These are phyloP conservation scores for Laothoe populi DNA, from an alignment of 2,888 invertebrate genomes.

Conservation along the genomic window DNA sequence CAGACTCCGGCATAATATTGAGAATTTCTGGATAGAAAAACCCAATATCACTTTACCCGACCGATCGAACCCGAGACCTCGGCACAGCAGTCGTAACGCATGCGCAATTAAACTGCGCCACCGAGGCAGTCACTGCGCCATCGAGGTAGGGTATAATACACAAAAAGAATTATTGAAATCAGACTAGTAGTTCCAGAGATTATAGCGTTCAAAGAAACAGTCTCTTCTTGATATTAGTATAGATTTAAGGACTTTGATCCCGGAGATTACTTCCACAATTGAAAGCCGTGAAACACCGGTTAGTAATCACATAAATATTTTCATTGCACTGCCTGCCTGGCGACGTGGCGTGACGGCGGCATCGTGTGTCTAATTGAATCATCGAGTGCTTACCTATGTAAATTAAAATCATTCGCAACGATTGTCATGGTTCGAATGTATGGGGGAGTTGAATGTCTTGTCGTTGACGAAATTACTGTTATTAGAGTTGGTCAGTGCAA, in stretches of 20 bases:
- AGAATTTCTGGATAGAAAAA: too few species aligned
- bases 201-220: too few species aligned
- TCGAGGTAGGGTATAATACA: too few species aligned
- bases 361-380: slow-evolving; percentile 62
- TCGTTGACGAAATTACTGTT: neutral
- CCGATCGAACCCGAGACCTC: too few species aligned
- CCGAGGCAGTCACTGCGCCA: too few species aligned
- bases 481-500: neutral
- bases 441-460: slow-evolving; percentile 8
- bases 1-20: too few species aligned
- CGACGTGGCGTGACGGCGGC: slow-evolving; percentile 41
- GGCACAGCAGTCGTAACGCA: too few species aligned
- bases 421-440: slow-evolving; percentile 23
- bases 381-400: slow-evolving; percentile 62
- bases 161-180: too few species aligned
- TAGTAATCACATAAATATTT: slow-evolving; percentile 11
- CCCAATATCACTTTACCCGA: too few species aligned
- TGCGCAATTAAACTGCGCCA: too few species aligned
- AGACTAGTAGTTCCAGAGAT: too few species aligned
- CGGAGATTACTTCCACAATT: slow-evolving; percentile 9
- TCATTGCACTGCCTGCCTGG: neutral
- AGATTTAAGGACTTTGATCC: neutral
- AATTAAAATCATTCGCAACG: slow-evolving; percentile 43
- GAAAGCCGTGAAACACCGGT: slow-evolving; percentile 9
- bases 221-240: too few species aligned